These are phyloP conservation scores for Corticium candelabrum DNA, from an alignment of 37 sponge, comb jelly and placozoan species.

Conservation along the genomic window DNA sequence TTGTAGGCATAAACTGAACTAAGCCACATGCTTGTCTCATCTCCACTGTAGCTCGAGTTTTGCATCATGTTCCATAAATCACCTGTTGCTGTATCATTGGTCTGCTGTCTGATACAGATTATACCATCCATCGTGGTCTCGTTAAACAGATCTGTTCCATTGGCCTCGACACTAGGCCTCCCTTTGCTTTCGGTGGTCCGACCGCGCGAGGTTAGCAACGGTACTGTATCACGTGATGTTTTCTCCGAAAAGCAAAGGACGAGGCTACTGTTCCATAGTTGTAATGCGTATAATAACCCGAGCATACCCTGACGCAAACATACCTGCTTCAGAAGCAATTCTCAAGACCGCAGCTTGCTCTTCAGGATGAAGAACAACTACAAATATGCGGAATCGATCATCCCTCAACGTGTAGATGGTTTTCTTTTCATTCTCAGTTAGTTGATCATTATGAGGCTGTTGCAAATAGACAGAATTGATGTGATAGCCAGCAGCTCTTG, in stretches of 20 bases:
- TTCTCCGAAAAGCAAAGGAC: too few species aligned
- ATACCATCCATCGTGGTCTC: neutral
- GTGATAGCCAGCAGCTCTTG: too few species aligned
- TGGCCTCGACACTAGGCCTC: too few species aligned
- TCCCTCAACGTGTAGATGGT: neutral
- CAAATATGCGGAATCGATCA: neutral
- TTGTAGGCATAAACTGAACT: neutral
- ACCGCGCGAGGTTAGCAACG: too few species aligned
- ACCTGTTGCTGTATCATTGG: neutral
- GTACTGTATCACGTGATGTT: too few species aligned
- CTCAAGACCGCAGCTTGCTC: neutral
- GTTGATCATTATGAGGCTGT: neutral
- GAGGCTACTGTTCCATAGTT: too few species aligned
- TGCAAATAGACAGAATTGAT: neutral
- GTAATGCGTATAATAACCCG: neutral
- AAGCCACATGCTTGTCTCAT: neutral
- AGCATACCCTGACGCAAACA: neutral
- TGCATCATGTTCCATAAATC: neutral
- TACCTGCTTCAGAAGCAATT: neutral
- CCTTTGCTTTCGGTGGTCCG: too few species aligned
- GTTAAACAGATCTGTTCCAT: neutral
- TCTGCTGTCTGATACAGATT: neutral
- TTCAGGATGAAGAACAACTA: neutral
- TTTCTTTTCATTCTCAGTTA: neutral
- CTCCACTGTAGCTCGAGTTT: neutral